phyloP scores from a whole-genome alignment of 1,140 invertebrate genomes.

The Heliconius hewitsoni region DNA sequence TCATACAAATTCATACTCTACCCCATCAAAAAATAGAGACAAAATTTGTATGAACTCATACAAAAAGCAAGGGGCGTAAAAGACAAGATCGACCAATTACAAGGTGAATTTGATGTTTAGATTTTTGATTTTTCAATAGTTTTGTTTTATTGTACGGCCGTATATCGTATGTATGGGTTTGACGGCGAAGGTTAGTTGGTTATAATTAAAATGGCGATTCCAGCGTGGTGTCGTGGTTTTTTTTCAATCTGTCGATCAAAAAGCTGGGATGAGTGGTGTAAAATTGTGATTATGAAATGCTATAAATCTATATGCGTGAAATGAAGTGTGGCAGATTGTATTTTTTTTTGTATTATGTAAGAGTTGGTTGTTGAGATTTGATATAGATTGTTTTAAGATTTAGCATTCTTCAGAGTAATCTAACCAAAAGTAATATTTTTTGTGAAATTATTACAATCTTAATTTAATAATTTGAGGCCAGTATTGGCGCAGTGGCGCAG shows the following conservation, averaged over 20 bases:
- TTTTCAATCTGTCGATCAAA: constrained; percentile 77
- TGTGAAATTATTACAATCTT: too few relatives aligned
- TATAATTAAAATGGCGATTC: constrained; percentile 79
- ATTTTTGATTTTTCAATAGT: constrained; percentile 77
- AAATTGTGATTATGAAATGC: constrained; percentile 43
- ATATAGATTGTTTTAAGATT: background rate
- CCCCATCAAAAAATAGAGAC: background rate
- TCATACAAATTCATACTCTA: background rate
- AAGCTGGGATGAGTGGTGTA: constrained; percentile 47
- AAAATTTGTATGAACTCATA: background rate
- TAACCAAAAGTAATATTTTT: too few relatives aligned
- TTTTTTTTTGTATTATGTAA: background rate
- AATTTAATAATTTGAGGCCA: too few relatives aligned
- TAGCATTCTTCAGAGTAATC: background rate
- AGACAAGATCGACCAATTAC: constrained; percentile 72
- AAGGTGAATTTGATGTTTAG: constrained; percentile 75
- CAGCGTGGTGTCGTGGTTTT: constrained; percentile 49
- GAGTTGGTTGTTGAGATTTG: background rate
- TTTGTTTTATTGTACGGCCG: constrained; percentile 47
- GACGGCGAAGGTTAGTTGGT: constrained; percentile 63
- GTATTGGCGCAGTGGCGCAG: too few relatives aligned
- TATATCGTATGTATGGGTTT: constrained; percentile 52
- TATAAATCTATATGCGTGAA: constrained; percentile 30
- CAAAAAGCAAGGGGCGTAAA: constrained; percentile 49
- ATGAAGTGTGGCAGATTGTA: constrained; percentile 24